A percentile compares a stretch with the other conserved stretches of the same genome.
phyloP scores from a whole-genome alignment of 1,140 invertebrate genomes.

The Intoshia linei region DNA sequence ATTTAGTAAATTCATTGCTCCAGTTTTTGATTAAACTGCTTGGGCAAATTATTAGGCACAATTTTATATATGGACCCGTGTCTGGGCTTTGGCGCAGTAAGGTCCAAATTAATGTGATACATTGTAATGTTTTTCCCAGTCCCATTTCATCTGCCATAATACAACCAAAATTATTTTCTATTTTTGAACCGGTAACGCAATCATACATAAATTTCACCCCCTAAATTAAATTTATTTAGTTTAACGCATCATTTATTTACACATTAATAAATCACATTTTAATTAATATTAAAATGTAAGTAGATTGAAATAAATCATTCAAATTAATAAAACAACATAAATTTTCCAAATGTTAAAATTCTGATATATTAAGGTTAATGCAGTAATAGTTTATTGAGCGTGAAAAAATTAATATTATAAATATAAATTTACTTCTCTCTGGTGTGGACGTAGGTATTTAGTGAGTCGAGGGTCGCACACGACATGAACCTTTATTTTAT shows the following conservation, averaged over 20 bases:
- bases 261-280: neutral
- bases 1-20: constrained; percentile 90
- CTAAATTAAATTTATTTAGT: constrained; percentile 13
- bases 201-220: constrained; percentile 99
- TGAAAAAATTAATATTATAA: neutral
- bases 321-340: constrained; percentile 5
- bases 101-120: constrained; percentile 80
- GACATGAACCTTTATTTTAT: constrained; percentile 38
- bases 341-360: constrained; percentile 3
- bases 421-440: constrained; percentile 37
- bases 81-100: constrained; percentile 29
- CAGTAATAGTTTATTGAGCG: neutral
- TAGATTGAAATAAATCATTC: constrained; percentile 1
- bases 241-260: neutral
- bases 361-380: neutral
- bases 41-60: too few relatives aligned
- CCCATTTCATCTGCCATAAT: constrained; percentile 97
- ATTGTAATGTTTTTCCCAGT: constrained; percentile 77
- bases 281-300: constrained; percentile 3
- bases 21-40: constrained; percentile 36
- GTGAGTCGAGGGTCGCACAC: constrained; percentile 66
- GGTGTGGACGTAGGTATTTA: constrained; percentile 70
- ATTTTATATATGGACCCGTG: neutral
- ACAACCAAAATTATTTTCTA: constrained; percentile 53
- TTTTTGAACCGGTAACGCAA: constrained; percentile 65